Conservation (phyloP, 2,113 vertebrate species). For the Mungos mungo region DNA sequence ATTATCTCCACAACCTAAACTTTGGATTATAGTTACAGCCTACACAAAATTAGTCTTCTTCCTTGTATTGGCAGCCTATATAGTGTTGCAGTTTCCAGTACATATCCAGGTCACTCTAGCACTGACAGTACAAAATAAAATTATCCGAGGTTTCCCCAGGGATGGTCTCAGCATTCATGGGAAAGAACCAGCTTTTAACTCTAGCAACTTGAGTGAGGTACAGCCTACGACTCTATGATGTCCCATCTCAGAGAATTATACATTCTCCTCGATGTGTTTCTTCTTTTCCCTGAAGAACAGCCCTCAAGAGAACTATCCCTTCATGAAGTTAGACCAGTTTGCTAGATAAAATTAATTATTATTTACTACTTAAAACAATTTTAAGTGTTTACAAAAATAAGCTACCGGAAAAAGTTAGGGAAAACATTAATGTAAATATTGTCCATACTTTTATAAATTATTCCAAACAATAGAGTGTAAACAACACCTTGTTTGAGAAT, state of each 20-base stretch:
- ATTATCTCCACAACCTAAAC: background rate
- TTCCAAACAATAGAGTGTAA: background rate
- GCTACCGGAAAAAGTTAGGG: background rate
- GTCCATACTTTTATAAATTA: background rate
- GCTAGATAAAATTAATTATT: background rate
- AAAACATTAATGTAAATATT: background rate
- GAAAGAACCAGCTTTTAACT: background rate
- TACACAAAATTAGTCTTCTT: background rate
- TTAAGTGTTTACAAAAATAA: background rate
- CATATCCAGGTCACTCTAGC: background rate
- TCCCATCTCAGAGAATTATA: background rate
- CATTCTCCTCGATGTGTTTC: rapidly evolving
- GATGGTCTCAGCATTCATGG: background rate
- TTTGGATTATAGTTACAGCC: background rate
- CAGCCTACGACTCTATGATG: rapidly evolving
- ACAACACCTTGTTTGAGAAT: background rate
- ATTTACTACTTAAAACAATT: background rate
- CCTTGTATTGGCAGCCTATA: background rate
- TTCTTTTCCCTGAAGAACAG: background rate
- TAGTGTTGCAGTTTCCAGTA: background rate
- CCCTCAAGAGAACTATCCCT: too few relatives aligned
- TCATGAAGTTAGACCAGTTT: background rate
- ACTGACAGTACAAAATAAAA: background rate
- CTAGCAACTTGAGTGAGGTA: background rate
- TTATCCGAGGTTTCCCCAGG: rapidly evolving